Base-by-base conservation (phyloP, 2,888 invertebrate species). In the Athrips mouffetella region DNA sequence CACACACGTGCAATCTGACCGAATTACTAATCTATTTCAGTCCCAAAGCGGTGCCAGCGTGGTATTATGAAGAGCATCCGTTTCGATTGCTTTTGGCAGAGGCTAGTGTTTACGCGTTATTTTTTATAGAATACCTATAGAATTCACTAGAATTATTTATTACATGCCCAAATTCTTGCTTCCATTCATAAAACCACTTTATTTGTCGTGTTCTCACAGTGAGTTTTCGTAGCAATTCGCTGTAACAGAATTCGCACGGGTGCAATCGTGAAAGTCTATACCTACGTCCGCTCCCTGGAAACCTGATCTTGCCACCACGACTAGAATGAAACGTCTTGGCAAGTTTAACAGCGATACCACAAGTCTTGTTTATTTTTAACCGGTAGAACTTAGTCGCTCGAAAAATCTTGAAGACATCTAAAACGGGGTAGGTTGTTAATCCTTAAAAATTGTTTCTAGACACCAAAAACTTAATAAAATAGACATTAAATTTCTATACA, bases 181-280 rank as follows among this genome's bases (percentile, higher is more conserved):
- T 63, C 58, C 66, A 68, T 67, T 69, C 59, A 66, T 51, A 55
- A 57, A 53, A 31, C 15, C 11, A 11, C 4, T 27, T 42, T 29
- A 29, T 4, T 21, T 11, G 4, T 16, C 11, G 5, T 23, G 18
- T 31, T 45, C 45, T 33, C 44, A 44, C 44, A 35, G 23, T 37
- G 30, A 33, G 35, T 35, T 21, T 3, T 11, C 25, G 23, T 13
- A 15, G n/a, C 29, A 44, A 37, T 16, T n/a, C n/a, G 25, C 13
- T 48, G 41, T 45, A 41, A 27, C 29, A 47, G 53, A 58, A 61
- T 65, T 67, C 51, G 60, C 65, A 65, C 59, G 67, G 63, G 60
- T 56, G 60, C 62, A 31, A 44, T 44, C 44, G 67, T 63, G 75
- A 75, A 75, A 75, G 70, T 64, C 57, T 59, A 73, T 60, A 71